Percentiles rank a stretch among this genome's conserved stretches.
phyloP scores from a whole-genome alignment of 2,888 invertebrate species.

The Hyppa rectilinea region DNA sequence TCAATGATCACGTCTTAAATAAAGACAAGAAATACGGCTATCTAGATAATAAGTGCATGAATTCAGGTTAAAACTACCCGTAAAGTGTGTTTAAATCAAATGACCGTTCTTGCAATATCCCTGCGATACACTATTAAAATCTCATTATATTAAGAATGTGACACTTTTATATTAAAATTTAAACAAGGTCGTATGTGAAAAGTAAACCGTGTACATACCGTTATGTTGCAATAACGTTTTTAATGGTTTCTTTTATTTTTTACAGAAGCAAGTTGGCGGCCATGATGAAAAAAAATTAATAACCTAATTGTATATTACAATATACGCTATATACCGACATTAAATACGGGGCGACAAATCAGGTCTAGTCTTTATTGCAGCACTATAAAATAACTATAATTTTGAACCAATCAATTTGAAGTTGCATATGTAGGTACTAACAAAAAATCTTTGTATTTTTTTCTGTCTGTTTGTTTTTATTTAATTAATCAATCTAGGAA shows the following conservation, averaged over 20 bases:
- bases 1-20: slow-evolving; percentile 1
- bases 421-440: slow-evolving; percentile 4
- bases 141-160: slow-evolving; percentile 61
- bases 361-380: slow-evolving; percentile 38
- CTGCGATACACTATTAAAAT: slow-evolving; percentile 50
- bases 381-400: slow-evolving; percentile 34
- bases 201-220: slow-evolving; percentile 56
- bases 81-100: slow-evolving; percentile 43
- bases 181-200: slow-evolving; percentile 61
- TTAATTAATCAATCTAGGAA: slow-evolving; percentile 24
- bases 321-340: slow-evolving; percentile 26
- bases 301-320: slow-evolving; percentile 57
- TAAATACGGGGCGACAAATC: slow-evolving; percentile 52
- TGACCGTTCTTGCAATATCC: slow-evolving; percentile 43
- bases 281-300: slow-evolving; percentile 55
- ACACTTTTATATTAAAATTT: slow-evolving; percentile 61
- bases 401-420: slow-evolving; percentile 45
- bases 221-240: slow-evolving; percentile 68
- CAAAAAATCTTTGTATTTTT: slow-evolving; percentile 1
- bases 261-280: slow-evolving; percentile 55
- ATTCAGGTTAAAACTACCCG: slow-evolving; percentile 30
- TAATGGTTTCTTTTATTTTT: slow-evolving; percentile 71
- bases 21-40: slow-evolving; percentile 39
- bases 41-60: slow-evolving; percentile 18
- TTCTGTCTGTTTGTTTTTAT: slow-evolving; percentile 32